These are phyloP conservation scores for Dolichomitus sp. DNA, from an alignment of 2,888 invertebrate species.

Conservation along the genomic window DNA sequence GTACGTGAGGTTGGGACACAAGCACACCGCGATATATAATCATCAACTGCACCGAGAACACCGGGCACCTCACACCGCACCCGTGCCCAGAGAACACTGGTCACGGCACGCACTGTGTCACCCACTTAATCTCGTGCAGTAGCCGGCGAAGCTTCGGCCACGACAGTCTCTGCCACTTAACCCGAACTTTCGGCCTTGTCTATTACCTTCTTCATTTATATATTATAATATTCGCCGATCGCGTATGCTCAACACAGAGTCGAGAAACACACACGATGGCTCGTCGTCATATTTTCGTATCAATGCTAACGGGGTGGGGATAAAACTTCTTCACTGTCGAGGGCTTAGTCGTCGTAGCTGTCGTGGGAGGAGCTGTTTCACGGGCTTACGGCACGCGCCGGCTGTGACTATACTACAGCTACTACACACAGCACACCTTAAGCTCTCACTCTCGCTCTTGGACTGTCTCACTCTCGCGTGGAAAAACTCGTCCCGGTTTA, in stretches of 20 bases:
- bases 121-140: constrained; percentile 38
- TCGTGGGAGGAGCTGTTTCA: constrained; percentile 62
- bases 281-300: constrained; percentile 1
- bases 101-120: constrained; percentile 40
- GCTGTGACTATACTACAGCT: constrained; percentile 47
- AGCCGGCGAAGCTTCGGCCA: constrained; percentile 47
- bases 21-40: neutral
- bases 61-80: constrained; percentile 43
- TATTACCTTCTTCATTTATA: neutral
- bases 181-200: neutral
- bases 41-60: constrained; percentile 33
- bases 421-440: constrained; percentile 44
- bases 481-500: constrained; percentile 26
- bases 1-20: constrained; percentile 1
- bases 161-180: constrained; percentile 32
- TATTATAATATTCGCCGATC: neutral
- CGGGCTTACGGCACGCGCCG: constrained; percentile 62
- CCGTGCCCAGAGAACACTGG: constrained; percentile 37
- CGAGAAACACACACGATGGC: neutral
- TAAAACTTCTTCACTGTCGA: constrained; percentile 30
- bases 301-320: constrained; percentile 3
- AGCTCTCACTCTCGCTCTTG: neutral
- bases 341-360: constrained; percentile 26
- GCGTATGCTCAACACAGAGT: neutral
- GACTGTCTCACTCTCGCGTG: neutral